phyloP scores from a whole-genome alignment of 2,113 vertebrate species.

The Apus apus region DNA sequence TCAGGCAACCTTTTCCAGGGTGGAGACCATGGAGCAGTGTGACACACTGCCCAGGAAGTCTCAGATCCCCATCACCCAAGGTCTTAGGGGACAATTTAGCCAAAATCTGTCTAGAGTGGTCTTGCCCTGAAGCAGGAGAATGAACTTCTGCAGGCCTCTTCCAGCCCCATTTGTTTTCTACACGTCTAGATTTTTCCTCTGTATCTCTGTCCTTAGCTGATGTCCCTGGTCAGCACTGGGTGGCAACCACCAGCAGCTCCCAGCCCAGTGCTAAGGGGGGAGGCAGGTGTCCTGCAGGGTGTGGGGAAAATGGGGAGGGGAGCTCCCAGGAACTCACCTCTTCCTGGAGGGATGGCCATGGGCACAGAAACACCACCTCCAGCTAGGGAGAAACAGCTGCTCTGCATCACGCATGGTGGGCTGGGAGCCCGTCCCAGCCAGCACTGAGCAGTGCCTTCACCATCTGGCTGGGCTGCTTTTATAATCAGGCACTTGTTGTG shows the following conservation, averaged over 20 bases:
- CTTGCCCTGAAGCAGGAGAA: not conserved
- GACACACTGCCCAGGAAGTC: not conserved
- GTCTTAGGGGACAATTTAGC: not conserved
- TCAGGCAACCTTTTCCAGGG: not conserved
- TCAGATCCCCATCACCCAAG: fast-evolving
- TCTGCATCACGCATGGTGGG: not conserved
- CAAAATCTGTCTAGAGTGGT: not conserved
- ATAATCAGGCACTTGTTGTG: not conserved
- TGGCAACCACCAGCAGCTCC: not conserved
- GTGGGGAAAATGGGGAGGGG: fast-evolving
- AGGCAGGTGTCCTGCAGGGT: fast-evolving
- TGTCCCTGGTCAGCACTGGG: fast-evolving
- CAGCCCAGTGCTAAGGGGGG: fast-evolving
- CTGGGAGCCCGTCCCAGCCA: not conserved
- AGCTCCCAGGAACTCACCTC: not conserved
- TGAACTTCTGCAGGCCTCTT: not conserved
- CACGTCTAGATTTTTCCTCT: not conserved
- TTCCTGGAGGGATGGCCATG: not conserved
- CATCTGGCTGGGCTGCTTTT: not conserved
- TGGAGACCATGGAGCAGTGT: fast-evolving
- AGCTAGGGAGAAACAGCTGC: fast-evolving
- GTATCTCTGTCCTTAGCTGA: not conserved
- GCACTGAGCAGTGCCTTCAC: fast-evolving
- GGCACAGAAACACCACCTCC: not conserved
- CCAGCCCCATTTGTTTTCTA: not conserved